Conservation (phyloP, 1,140 invertebrate genomes). For the Steinernema khuongi region DNA sequence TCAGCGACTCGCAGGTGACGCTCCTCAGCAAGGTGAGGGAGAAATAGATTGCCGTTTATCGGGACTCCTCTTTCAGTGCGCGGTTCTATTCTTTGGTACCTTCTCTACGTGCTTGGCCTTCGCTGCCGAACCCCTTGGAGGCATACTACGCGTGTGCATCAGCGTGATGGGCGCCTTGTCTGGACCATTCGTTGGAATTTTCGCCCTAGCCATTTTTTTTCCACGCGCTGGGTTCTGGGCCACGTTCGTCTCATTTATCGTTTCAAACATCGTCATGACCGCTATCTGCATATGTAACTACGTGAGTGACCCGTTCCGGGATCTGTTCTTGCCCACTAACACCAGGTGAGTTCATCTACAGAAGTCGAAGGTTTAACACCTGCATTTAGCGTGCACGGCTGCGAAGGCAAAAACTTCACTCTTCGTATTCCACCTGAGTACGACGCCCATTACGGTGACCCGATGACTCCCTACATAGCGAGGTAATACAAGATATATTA, state of each 20-base stretch:
- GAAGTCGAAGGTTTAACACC: background rate
- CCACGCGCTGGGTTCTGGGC: slow-evolving; percentile 28
- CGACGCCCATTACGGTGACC: slow-evolving; percentile 36
- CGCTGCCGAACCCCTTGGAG: slow-evolving; percentile 38
- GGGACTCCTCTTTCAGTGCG: slow-evolving; percentile 6
- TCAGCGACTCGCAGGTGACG: slow-evolving; percentile 29
- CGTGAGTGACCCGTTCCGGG: slow-evolving; percentile 31
- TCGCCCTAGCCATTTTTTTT: slow-evolving; percentile 35
- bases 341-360: slow-evolving; percentile 25
- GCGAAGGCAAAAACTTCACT: slow-evolving; percentile 21
- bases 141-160: slow-evolving; percentile 38
- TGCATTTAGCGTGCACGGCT: slow-evolving; percentile 16
- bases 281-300: slow-evolving; percentile 35
- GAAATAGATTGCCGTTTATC: background rate
- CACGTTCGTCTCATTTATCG: slow-evolving; percentile 31
- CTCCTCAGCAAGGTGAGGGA: slow-evolving; percentile 27
- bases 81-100: slow-evolving; percentile 27
- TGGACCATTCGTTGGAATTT: slow-evolving; percentile 37
- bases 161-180: slow-evolving; percentile 37
- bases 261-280: slow-evolving; percentile 31
- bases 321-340: slow-evolving; percentile 38
- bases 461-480: slow-evolving; percentile 28
- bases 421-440: slow-evolving; percentile 24
- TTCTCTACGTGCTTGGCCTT: slow-evolving; percentile 32
- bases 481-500: slow-evolving; percentile 21